Percentiles rank a stretch among this genome's conserved stretches.
These are phyloP conservation scores for Gracilinanus agilis DNA, from an alignment of 2,113 vertebrate genomes.

Conservation along the genomic window DNA sequence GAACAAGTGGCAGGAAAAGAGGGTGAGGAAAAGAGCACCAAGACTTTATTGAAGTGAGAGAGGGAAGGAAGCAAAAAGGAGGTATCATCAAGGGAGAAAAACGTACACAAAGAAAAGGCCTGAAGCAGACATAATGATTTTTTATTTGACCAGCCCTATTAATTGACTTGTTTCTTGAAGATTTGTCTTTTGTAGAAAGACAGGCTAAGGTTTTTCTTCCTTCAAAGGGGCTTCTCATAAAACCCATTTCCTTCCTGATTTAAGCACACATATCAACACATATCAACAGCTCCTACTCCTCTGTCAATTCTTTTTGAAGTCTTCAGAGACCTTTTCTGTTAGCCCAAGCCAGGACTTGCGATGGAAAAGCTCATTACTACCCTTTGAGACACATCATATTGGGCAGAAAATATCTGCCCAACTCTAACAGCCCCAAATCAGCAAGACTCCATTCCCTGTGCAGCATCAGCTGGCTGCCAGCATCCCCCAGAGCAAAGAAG, in stretches of 20 bases:
- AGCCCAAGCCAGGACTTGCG: not conserved
- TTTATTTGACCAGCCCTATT: not conserved
- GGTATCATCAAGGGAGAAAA: not conserved
- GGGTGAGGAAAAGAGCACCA: not conserved
- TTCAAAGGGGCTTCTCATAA: not conserved
- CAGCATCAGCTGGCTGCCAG: not conserved
- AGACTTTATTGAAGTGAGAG: not conserved
- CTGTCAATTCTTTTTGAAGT: not conserved
- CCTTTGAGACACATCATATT: not conserved
- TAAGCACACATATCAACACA: not conserved
- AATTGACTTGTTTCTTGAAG: not conserved
- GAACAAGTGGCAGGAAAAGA: not conserved
- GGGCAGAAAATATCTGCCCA: not conserved
- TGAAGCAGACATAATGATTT: not conserved
- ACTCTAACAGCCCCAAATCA: not conserved
- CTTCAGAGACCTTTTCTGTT: not conserved
- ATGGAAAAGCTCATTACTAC: not conserved
- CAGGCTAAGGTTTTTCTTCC: not conserved
- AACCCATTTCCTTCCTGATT: not conserved
- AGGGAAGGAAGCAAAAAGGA: not conserved
- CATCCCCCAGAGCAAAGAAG: not conserved
- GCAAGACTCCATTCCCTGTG: not conserved
- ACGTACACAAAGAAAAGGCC: not conserved
- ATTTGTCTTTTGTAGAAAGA: not conserved
- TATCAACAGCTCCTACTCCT: not conserved